Evolutionary conservation across 2,888 invertebrate genomes (phyloP).

Genomic region (Willowsia nigromaculata): DNA sequence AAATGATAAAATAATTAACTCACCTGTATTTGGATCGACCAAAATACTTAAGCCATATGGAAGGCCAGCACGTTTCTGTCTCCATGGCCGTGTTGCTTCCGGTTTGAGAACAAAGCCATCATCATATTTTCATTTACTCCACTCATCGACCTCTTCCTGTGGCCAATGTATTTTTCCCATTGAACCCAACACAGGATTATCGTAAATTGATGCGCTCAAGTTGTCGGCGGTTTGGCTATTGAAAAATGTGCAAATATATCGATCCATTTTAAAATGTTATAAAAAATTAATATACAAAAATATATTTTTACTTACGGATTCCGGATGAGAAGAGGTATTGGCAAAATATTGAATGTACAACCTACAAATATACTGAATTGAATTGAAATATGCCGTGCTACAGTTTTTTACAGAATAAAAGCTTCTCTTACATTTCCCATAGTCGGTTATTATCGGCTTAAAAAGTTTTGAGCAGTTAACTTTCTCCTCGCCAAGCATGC

Average conservation of each 20-base stretch:
- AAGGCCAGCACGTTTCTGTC: constrained; percentile 63
- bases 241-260: too few relatives aligned
- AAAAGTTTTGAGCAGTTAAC: constrained; percentile 86
- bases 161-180: not conserved
- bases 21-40: not conserved
- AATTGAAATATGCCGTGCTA: too few relatives aligned
- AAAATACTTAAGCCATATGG: constrained; percentile 53
- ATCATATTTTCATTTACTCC: constrained; percentile 70
- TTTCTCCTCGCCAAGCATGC: constrained; percentile 85
- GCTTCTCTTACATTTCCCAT: constrained; percentile 87
- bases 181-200: not conserved
- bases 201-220: not conserved
- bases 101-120: constrained; percentile 47
- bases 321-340: constrained; percentile 81
- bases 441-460: constrained; percentile 89
- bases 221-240: not conserved
- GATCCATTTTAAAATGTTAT: too few relatives aligned
- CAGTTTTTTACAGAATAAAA: too few relatives aligned
- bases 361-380: too few relatives aligned
- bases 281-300: too few relatives aligned
- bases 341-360: constrained; percentile 90
- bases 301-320: constrained; percentile 3
- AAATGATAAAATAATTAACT: too few relatives aligned
- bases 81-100: not conserved
- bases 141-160: constrained; percentile 44